These are phyloP conservation scores for Myotis lucifugus DNA, from an alignment of 2,113 vertebrate genomes.

Conservation along the genomic window DNA sequence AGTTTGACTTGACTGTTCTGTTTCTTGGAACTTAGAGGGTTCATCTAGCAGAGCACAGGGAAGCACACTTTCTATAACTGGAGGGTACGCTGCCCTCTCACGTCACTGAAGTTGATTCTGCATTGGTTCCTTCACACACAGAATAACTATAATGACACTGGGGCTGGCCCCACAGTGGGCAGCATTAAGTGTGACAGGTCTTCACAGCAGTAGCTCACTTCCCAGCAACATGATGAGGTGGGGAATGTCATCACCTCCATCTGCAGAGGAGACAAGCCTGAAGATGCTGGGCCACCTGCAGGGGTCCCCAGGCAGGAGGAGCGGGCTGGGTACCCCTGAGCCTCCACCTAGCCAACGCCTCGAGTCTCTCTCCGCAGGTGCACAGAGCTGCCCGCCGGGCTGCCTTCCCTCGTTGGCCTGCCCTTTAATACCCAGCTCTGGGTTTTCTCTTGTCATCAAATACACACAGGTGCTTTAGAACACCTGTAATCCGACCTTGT, in stretches of 20 bases:
- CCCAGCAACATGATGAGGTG: neutral
- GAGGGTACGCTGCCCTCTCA: fast-evolving
- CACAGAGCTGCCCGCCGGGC: neutral
- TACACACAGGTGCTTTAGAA: neutral
- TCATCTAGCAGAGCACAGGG: neutral
- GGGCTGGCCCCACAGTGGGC: too few relatives aligned
- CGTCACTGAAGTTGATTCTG: too few relatives aligned
- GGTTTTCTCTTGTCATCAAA: fast-evolving
- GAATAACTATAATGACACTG: fast-evolving
- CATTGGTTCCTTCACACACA: fast-evolving
- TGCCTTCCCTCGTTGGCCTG: neutral
- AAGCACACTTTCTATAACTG: neutral
- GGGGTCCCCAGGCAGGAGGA: neutral
- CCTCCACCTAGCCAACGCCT: too few relatives aligned
- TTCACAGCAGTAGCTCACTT: neutral
- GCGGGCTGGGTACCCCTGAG: neutral
- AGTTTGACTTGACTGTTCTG: neutral
- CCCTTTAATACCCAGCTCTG: neutral
- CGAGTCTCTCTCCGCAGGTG: too few relatives aligned
- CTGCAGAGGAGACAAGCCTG: neutral
- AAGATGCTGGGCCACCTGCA: neutral
- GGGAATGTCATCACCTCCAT: neutral
- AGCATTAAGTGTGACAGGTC: fast-evolving
- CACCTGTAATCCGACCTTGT: neutral
- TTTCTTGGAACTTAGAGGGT: neutral